Percentiles rank a stretch among this genome's conserved stretches.
phyloP scores from a whole-genome alignment of 2,888 invertebrate genomes.

The Germaria angustata region DNA sequence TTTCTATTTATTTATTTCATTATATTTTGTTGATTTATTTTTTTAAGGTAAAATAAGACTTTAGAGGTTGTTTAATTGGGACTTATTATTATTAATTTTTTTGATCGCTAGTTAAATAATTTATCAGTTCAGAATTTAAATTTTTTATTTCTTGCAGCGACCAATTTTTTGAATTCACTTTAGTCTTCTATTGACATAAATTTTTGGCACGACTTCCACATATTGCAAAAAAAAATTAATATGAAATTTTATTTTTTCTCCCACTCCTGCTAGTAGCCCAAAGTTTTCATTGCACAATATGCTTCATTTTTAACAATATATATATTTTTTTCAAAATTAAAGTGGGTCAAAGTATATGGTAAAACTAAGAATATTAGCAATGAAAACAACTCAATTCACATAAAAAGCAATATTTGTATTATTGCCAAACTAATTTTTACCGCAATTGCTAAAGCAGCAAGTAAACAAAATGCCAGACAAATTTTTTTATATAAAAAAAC shows the following conservation, averaged over 20 bases:
- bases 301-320: constrained; percentile 1
- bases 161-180: too few species aligned
- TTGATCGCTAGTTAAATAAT: too few species aligned
- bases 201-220: not conserved
- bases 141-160: too few species aligned
- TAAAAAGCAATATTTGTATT: constrained; percentile 55
- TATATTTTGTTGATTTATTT: too few species aligned
- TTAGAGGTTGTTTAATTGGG: too few species aligned
- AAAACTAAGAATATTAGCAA: constrained; percentile 5
- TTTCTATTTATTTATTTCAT: too few species aligned
- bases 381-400: not conserved
- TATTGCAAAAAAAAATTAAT: not conserved
- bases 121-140: too few species aligned
- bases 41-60: too few species aligned
- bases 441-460: constrained; percentile 52
- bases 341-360: constrained; percentile 56
- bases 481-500: not conserved
- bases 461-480: constrained; percentile 1
- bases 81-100: too few species aligned
- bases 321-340: constrained; percentile 1
- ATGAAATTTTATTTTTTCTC: constrained; percentile 23
- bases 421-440: constrained; percentile 63
- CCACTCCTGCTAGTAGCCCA: constrained; percentile 10
- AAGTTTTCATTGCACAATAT: constrained; percentile 25
- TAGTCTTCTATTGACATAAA: not conserved